phyloP scores from a whole-genome alignment of 2,113 vertebrate genomes.

The Lutjanus erythropterus region DNA sequence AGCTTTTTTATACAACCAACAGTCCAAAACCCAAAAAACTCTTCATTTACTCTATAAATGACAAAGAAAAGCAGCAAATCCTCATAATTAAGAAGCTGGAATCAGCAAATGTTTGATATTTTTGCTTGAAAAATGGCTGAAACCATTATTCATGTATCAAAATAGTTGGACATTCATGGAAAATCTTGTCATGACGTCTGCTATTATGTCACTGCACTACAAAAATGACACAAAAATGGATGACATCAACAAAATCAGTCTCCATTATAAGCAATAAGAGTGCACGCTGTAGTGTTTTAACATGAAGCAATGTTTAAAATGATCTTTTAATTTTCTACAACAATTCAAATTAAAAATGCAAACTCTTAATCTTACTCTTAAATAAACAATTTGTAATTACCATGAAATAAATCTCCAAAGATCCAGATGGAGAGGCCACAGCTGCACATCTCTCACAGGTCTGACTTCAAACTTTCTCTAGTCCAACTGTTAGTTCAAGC shows the following conservation, averaged over 20 bases:
- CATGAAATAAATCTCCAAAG: slow-evolving; percentile 76
- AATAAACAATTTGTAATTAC: slow-evolving; percentile 68
- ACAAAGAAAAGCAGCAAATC: too few relatives aligned
- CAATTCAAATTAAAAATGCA: neutral
- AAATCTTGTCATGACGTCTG: neutral
- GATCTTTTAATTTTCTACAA: slow-evolving; percentile 1
- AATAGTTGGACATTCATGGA: too few relatives aligned
- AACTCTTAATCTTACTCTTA: neutral
- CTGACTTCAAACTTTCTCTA: slow-evolving; percentile 24
- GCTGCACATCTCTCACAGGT: slow-evolving; percentile 73
- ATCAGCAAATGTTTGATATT: too few relatives aligned
- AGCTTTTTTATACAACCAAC: too few relatives aligned
- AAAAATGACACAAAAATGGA: neutral
- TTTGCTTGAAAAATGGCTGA: too few relatives aligned
- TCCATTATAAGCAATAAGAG: neutral
- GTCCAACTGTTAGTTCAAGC: slow-evolving; percentile 31
- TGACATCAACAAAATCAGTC: neutral
- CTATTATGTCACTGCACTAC: neutral
- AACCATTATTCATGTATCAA: too few relatives aligned
- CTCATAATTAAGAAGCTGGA: too few relatives aligned
- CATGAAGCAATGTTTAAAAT: neutral
- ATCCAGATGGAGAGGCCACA: slow-evolving; percentile 80
- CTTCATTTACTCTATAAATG: too few relatives aligned
- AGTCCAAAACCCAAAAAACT: too few relatives aligned
- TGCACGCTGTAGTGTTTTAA: too few relatives aligned